phyloP scores from a whole-genome alignment of 2,888 invertebrate genomes.

The Diaprepes abbreviatus region DNA sequence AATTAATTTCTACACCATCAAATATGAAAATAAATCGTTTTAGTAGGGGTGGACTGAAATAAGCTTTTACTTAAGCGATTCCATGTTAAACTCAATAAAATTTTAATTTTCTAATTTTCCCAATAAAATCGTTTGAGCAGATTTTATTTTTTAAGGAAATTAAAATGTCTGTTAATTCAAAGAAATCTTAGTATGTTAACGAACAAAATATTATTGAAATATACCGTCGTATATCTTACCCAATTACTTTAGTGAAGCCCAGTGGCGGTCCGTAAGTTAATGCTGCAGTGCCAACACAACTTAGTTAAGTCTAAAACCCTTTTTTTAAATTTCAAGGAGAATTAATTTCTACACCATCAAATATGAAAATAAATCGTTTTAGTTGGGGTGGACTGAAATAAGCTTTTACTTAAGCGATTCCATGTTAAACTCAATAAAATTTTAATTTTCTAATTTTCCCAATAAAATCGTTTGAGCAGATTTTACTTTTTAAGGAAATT shows the following conservation, averaged over 20 bases:
- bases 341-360: slow-evolving; percentile 33
- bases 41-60: slow-evolving; percentile 15
- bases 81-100: slow-evolving; percentile 22
- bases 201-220: too few species aligned
- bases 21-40: slow-evolving; percentile 30
- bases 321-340: slow-evolving; percentile 25
- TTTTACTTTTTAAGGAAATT: not conserved
- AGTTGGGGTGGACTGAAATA: slow-evolving; percentile 15
- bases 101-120: slow-evolving; percentile 13
- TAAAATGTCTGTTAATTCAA: too few species aligned
- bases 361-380: slow-evolving; percentile 30
- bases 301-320: too few species aligned
- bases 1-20: slow-evolving; percentile 34
- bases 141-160: not conserved
- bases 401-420: slow-evolving; percentile 13
- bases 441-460: slow-evolving; percentile 13
- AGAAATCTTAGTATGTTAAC: too few species aligned
- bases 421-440: slow-evolving; percentile 22
- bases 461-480: slow-evolving; percentile 1
- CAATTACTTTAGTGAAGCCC: too few species aligned
- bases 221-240: too few species aligned
- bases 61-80: slow-evolving; percentile 15
- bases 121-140: slow-evolving; percentile 2
- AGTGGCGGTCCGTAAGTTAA: too few species aligned
- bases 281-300: too few species aligned